Evolutionary conservation across 2,113 vertebrate species (phyloP), one percentile per base, ranked within the genome.

Genomic region (Mixornis gularis): DNA sequence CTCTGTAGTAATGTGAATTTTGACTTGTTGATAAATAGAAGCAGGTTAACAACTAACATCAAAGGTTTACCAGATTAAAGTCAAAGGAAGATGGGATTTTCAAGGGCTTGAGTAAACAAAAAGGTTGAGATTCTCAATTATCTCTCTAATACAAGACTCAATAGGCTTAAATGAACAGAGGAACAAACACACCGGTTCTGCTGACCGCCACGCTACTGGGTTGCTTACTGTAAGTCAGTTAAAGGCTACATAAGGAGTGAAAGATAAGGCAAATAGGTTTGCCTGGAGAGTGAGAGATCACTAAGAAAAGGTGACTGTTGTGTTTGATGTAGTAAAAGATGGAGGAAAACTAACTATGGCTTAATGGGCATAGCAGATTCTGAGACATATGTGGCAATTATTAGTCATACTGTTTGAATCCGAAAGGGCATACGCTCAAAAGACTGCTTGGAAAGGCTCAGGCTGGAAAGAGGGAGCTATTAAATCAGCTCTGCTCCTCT

Each of bases 71-170:
- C 92, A 96, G 87, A 94, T 92, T 95, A 96, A 90, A 96, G 93
- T 94, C 71, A 97, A 96, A 97, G 68, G 66, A 90, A 95, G 89
- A 96, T 86, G 88, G 87, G 64, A 84, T 95, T 97, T 97, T 96
- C 51, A 87, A 96, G 87, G 86, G 83, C 87, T 74, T 92, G 68
- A 46, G 48, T 96, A 97, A 97, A 96, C 89, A 95, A 92, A 95
- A 95, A 92, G 88, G 53, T 92, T 95, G 63, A 74, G 79, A 55
- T 92, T 84, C 77, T 96, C 71, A 96, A 89, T 97, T 97, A 95
- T 94, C 78, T 89, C 82, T 94, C 96, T 93, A 97, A 96, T 89
- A 64, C 36, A 89, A 96, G 80, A 65, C 65, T 97, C 77, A 84
- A 27, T 63, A 90, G 79, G 90, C 70, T 96, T 95, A 97, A 96